Base-by-base conservation (phyloP, 2,888 invertebrate genomes). In the Trichogramma evanescens region DNA sequence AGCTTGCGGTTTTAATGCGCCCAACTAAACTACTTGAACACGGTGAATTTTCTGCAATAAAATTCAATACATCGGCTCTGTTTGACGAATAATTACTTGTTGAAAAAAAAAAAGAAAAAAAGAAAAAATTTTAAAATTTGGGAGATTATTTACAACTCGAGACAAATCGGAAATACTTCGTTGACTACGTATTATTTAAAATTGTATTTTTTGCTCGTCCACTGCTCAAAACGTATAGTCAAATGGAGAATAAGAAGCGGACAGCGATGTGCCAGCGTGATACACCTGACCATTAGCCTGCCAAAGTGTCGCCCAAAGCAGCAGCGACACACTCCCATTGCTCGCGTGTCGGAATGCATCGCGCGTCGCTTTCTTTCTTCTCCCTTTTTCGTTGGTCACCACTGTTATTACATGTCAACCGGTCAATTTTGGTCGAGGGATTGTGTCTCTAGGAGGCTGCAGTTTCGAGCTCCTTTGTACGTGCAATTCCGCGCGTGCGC, bases 271-370 rank as follows among this genome's bases (percentile, higher is more conserved):
- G 13, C 13, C 13, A 13, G 56, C 43, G 13, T 42, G 53, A 50
- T 58, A 58, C 49, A 73, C 72, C 74, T 72, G 69, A 72, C 74
- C 69, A 72, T 76, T 76, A 76, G 66, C 70, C 48, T 50, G 46
- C 5, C 69, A 73, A 75, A 75, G 71, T 77, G 77, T 76, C 76
- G 75, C 75, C 75, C 74, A 72, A 70, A 74, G 74, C 10, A 46
- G 5, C 46, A 46, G 45, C 58, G 40, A 9, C 13, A n/a, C 5
- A 13, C 10, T 4, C 10, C 46, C 13, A 13, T n/a, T 9, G 73
- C 73, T 77, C 73, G 76, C 77, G 77, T 77, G 77, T 69, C 68
- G 70, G 76, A 74, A 77, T 77, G 73, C 68, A 66, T 66, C 65
- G 67, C 56, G 68, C 65, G 10, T 55, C 59, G 57, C 59, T 13